A percentile compares a stretch with the other conserved stretches of the same genome.
Evolutionary conservation across 2,888 invertebrate species (phyloP).

Genomic region (Trisateles emortualis): DNA sequence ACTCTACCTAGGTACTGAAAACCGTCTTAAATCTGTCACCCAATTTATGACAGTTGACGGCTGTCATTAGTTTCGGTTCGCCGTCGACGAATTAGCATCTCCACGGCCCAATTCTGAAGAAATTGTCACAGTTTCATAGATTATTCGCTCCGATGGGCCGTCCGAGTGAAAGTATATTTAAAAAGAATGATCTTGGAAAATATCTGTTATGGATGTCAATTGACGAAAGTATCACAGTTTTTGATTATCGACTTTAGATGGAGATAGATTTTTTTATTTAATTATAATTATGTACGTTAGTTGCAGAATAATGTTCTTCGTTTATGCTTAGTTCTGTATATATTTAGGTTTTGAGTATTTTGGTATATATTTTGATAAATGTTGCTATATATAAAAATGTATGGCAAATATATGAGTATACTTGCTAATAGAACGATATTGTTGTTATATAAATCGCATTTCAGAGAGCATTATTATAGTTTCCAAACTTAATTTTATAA

Average conservation of each 20-base stretch:
- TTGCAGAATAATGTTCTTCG: too few species aligned
- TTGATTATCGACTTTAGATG: slow-evolving; percentile 20
- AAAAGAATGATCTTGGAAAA: slow-evolving; percentile 40
- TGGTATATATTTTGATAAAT: too few species aligned
- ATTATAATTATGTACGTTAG: too few species aligned
- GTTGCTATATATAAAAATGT: too few species aligned
- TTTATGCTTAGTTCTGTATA: too few species aligned
- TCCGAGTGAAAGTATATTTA: slow-evolving; percentile 58
- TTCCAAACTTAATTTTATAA: too few species aligned
- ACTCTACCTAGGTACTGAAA: background rate
- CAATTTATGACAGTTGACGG: slow-evolving; percentile 10
- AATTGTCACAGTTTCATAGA: slow-evolving; percentile 62
- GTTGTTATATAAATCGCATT: too few species aligned
- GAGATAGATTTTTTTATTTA: background rate
- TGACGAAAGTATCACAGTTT: slow-evolving; percentile 35
- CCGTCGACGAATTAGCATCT: slow-evolving; percentile 44
- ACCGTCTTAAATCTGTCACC: background rate
- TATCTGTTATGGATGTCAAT: slow-evolving; percentile 31
- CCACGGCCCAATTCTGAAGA: slow-evolving; percentile 58
- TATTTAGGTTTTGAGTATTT: too few species aligned
- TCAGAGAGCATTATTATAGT: too few species aligned
- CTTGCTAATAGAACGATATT: too few species aligned
- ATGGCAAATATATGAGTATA: too few species aligned
- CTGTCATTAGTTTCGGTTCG: slow-evolving; percentile 38
- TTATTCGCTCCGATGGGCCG: slow-evolving; percentile 61